phyloP scores from a whole-genome alignment of 1,140 invertebrate species.

The Saxidomus purpurata region DNA sequence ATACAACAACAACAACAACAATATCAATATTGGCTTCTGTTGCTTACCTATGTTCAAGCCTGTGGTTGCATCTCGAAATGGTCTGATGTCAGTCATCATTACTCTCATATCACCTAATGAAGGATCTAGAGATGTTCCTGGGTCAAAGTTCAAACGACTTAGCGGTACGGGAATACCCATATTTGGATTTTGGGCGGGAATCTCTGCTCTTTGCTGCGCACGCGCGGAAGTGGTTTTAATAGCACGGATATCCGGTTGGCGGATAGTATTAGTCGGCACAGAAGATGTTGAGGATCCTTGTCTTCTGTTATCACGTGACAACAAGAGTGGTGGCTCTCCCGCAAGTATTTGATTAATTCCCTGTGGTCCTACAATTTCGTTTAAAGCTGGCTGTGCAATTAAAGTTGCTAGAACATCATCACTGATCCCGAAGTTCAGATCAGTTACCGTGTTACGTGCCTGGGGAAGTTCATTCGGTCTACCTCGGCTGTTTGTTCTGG shows the following conservation, averaged over 20 bases:
- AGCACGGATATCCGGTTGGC: conserved; percentile 19
- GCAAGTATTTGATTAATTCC: conserved; percentile 56
- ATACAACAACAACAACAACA: too few relatives aligned
- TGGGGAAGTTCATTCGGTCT: not conserved
- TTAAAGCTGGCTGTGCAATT: conserved; percentile 49
- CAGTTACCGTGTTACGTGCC: not conserved
- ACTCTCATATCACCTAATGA: conserved; percentile 1
- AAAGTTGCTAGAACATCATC: conserved; percentile 47
- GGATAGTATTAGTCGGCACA: not conserved
- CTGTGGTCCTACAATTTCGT: conserved; percentile 47
- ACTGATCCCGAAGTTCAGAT: conserved; percentile 37
- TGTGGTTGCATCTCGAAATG: not conserved
- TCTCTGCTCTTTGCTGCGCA: not conserved
- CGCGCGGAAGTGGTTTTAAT: not conserved
- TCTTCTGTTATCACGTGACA: not conserved
- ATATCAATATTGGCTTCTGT: too few relatives aligned
- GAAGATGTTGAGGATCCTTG: too few relatives aligned
- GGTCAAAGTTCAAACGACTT: conserved; percentile 4
- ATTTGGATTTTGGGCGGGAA: not conserved
- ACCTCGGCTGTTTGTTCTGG: not conserved
- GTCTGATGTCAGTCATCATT: not conserved
- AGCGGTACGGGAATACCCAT: conserved; percentile 43
- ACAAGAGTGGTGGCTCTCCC: conserved; percentile 42
- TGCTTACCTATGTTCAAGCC: conserved; percentile 12
- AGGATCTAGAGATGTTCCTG: not conserved